Evolutionary conservation across 2,113 vertebrate genomes (phyloP), one percentile per base, ranked within the genome.

Genomic region (Xiphias gladius): DNA sequence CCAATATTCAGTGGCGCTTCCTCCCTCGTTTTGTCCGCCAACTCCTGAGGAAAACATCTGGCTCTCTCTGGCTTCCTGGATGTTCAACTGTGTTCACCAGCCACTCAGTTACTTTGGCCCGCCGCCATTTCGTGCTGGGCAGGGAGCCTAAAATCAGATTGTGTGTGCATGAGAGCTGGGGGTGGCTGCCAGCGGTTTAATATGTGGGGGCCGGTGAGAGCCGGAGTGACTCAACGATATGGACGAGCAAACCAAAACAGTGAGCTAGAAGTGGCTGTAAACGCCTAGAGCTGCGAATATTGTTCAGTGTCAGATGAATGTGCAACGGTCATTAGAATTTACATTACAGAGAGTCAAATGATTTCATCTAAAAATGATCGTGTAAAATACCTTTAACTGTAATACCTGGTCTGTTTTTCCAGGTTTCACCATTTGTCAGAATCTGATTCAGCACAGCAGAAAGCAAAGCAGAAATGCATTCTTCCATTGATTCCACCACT

Each of bases 1-100:
- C 82, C 90, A 92, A 63, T 11, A 72, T 76, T 79, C 68, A 55
- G 68, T 86, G 86, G 79, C 72, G 2, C 83, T 59, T 65, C 22
- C 48, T 43, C 54, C n/a, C n/a, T 26, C 10, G 28, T 70, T 68
- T 17, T 7, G 17, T 75, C 70, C 13, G 87, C 89, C 89, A 88
- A 70, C 79, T 88, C 66, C 75, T 69, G 82, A 87, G 76, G 50
- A 80, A 91, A 88, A 91, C 88, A 90, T 89, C 90, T 90, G 90
- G 80, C 81, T 86, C 73, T 59, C 50, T 77, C 75, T 57, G 75
- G 86, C 89, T 58, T 71, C 62, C 82, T 76, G 78, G 78, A 85
- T 79, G 74, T 83, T 84, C 57, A 19, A 48, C 52, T 83, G 85
- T 85, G 84, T 66, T 86, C 85, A 89, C 22, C 71, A 91, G 81